Evolutionary conservation across 2,888 invertebrate genomes (phyloP).

Genomic region (Allophyes oxyacanthae): DNA sequence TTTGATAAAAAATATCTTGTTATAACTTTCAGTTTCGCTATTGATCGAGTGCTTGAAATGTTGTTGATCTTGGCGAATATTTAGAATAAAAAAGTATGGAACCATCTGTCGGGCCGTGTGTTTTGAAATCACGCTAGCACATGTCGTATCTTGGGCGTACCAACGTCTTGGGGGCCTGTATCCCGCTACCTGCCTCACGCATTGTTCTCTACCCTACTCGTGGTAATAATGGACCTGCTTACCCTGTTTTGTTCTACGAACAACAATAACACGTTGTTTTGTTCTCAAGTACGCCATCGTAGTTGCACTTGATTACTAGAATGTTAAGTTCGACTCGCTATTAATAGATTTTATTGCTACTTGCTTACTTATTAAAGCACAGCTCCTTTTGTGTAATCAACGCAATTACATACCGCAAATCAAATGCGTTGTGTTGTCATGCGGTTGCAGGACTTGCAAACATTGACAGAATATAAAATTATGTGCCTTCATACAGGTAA

Average conservation of each 20-base stretch:
- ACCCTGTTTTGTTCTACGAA: constrained; percentile 78
- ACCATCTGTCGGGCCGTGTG: constrained; percentile 78
- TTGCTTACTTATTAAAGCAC: constrained; percentile 51
- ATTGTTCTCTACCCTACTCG: constrained; percentile 74
- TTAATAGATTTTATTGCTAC: constrained; percentile 39
- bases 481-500: constrained; percentile 67
- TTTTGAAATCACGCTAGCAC: constrained; percentile 71
- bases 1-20: constrained; percentile 35
- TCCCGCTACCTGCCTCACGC: constrained; percentile 80
- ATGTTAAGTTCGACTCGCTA: constrained; percentile 60
- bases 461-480: constrained; percentile 67
- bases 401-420: constrained; percentile 61
- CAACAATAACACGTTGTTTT: constrained; percentile 72
- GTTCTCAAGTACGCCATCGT: constrained; percentile 70
- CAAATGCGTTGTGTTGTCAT: constrained; percentile 60
- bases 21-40: constrained; percentile 46
- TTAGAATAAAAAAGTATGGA: constrained; percentile 44
- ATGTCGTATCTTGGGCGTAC: constrained; percentile 66
- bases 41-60: constrained; percentile 36
- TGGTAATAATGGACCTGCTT: constrained; percentile 77
- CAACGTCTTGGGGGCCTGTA: constrained; percentile 76
- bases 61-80: constrained; percentile 48
- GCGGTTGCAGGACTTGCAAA: constrained; percentile 62
- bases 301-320: constrained; percentile 69
- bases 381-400: constrained; percentile 58